These are phyloP conservation scores for Orthonevra nobilis DNA, from an alignment of 2,888 invertebrate genomes.

Conservation along the genomic window DNA sequence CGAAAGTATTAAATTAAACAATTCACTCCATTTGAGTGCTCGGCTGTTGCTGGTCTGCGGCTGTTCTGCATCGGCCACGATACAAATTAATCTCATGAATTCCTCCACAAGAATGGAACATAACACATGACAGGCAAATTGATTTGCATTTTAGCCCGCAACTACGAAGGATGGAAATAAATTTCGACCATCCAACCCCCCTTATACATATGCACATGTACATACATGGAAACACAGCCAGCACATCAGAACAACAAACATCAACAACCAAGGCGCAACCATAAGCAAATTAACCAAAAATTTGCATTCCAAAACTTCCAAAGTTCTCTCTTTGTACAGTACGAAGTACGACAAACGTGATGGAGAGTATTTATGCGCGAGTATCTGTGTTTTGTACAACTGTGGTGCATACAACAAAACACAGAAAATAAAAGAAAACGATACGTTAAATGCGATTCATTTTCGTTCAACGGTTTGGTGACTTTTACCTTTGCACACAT, in stretches of 20 bases:
- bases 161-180: constrained; percentile 41
- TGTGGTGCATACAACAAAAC: constrained; percentile 5
- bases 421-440: constrained; percentile 35
- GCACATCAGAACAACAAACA: background rate
- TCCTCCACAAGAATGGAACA: constrained; percentile 13
- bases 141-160: constrained; percentile 47
- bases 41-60: background rate
- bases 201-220: background rate
- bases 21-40: background rate
- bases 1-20: constrained; percentile 53
- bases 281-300: constrained; percentile 25
- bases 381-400: constrained; percentile 16
- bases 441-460: constrained; percentile 28
- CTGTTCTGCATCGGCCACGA: constrained; percentile 22
- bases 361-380: background rate
- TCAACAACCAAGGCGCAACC: background rate
- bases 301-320: constrained; percentile 28
- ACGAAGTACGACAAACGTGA: too few relatives aligned
- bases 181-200: constrained; percentile 1
- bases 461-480: constrained; percentile 18
- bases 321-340: too few relatives aligned
- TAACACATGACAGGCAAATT: constrained; percentile 39
- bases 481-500: background rate
- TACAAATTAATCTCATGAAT: constrained; percentile 53
- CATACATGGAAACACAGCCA: background rate